A percentile compares a stretch with the other conserved stretches of the same genome.
Conservation (phyloP, 2,888 invertebrate species). For the Ophion slaviceki region DNA sequence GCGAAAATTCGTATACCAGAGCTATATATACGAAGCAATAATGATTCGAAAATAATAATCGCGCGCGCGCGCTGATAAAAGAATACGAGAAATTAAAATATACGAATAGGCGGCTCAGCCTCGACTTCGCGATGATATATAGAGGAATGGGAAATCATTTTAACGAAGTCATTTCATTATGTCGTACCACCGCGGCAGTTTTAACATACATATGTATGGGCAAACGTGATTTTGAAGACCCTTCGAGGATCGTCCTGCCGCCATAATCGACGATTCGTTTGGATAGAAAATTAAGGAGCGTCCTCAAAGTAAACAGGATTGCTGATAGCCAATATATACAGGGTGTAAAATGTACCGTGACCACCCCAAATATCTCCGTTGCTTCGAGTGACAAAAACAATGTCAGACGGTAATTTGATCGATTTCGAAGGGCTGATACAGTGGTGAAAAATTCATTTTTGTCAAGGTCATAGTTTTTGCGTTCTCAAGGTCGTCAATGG, state of each 20-base stretch:
- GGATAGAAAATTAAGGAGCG: neutral
- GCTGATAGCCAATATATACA: neutral
- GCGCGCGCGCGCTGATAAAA: slow-evolving; percentile 7
- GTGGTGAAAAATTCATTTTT: too few species aligned
- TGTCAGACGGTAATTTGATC: too few species aligned
- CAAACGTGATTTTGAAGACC: neutral
- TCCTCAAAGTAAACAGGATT: neutral
- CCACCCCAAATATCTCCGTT: too few species aligned
- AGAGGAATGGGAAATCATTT: slow-evolving; percentile 47
- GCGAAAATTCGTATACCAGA: slow-evolving; percentile 47
- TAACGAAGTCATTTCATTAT: slow-evolving; percentile 48
- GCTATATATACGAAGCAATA: slow-evolving; percentile 30
- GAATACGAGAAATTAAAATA: slow-evolving; percentile 20
- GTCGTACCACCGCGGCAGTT: slow-evolving; percentile 49
- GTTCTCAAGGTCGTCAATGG: too few species aligned
- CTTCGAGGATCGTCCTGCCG: neutral
- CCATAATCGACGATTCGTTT: neutral
- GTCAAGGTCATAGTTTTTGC: too few species aligned
- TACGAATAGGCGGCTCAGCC: slow-evolving; percentile 9
- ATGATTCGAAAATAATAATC: slow-evolving; percentile 38
- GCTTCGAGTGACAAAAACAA: too few species aligned
- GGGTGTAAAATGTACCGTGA: neutral
- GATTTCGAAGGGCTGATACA: too few species aligned
- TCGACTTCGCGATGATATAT: neutral
- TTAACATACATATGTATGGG: neutral